Conservation (phyloP, 2,888 invertebrate genomes). For the Corythucha ciliata region DNA sequence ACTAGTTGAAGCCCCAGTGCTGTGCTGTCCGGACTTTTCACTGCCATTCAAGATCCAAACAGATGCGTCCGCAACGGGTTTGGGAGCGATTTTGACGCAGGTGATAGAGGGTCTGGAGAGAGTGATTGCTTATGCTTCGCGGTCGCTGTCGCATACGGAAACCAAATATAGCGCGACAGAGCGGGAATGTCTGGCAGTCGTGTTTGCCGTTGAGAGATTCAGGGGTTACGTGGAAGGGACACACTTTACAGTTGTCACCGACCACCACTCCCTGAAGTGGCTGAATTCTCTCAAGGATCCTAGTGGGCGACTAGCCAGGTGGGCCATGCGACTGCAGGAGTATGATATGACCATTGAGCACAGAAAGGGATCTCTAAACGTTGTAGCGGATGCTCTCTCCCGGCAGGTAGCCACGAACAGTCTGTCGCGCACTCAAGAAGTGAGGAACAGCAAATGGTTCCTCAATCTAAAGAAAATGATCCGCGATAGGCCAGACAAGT, state of each 20-base stretch:
- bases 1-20: slow-evolving; percentile 22
- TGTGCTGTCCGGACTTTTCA: slow-evolving; percentile 25
- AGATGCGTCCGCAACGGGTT: slow-evolving; percentile 20
- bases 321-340: slow-evolving; percentile 25
- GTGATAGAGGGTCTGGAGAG: slow-evolving; percentile 25
- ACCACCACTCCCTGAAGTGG: slow-evolving; percentile 35
- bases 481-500: slow-evolving; percentile 1
- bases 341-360: slow-evolving; percentile 4
- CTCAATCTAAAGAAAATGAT: slow-evolving; percentile 14
- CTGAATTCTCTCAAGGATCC: slow-evolving; percentile 32
- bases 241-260: slow-evolving; percentile 35
- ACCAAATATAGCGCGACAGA: slow-evolving; percentile 32
- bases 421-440: neutral
- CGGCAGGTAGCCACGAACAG: neutral
- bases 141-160: slow-evolving; percentile 28
- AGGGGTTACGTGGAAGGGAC: slow-evolving; percentile 34
- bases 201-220: slow-evolving; percentile 31
- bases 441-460: slow-evolving; percentile 22
- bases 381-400: slow-evolving; percentile 10
- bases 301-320: slow-evolving; percentile 31
- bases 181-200: slow-evolving; percentile 25
- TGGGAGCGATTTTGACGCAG: slow-evolving; percentile 23
- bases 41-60: slow-evolving; percentile 24
- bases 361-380: slow-evolving; percentile 10
- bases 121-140: slow-evolving; percentile 34